Base-by-base conservation (phyloP, 1,140 invertebrate species). In the Argopecten irradians region DNA sequence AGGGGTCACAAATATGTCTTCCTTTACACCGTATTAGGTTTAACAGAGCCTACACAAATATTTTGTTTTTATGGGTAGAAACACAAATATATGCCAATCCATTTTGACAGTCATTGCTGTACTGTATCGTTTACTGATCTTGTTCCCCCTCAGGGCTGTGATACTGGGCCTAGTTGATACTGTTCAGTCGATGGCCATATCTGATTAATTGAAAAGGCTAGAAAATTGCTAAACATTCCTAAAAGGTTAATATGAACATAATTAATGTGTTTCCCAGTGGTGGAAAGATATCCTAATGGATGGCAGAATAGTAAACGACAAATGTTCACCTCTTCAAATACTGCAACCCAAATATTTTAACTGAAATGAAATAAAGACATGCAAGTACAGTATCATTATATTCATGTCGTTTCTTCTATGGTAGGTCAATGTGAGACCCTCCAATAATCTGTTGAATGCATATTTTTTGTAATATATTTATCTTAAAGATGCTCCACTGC, bases 191-290 rank as follows among this genome's bases (percentile, higher is more conserved):
- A 28, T 71, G 55, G 55, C 28, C 22, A 71, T n/a, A 16, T 5
- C 55, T 71, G 55, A 71, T 71, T 71, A 71, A 71, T n/a, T n/a
- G 5, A 71, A 71, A 71, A 71, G 55, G 55, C 28, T 71, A 71
- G 55, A 22, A 71, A 71, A 71, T 71, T 71, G 55, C n/a, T 71
- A 55, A 55, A 55, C 43, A 71, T 71, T 71, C 55, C 55, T 71
- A 28, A 28, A 71, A n/a, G 8, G 1, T 11, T 55, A 55, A 55
- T 71, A 71, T 1, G n/a, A 71, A 28, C 22, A 71, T 28, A 28
- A 71, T 71, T 71, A n/a, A 71, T 71, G 55, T 28, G 55, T 71
- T 71, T 71, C 28, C n/a, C 22, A 71, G 55, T 8, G 28, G 2
- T n/a, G 5, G 55, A 8, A 3, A 71, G 55, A 28, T 71, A 71